Evolutionary conservation across 2,113 vertebrate species (phyloP), one percentile per base, ranked within the genome.

Genomic region (Callocephalon fimbriatum): DNA sequence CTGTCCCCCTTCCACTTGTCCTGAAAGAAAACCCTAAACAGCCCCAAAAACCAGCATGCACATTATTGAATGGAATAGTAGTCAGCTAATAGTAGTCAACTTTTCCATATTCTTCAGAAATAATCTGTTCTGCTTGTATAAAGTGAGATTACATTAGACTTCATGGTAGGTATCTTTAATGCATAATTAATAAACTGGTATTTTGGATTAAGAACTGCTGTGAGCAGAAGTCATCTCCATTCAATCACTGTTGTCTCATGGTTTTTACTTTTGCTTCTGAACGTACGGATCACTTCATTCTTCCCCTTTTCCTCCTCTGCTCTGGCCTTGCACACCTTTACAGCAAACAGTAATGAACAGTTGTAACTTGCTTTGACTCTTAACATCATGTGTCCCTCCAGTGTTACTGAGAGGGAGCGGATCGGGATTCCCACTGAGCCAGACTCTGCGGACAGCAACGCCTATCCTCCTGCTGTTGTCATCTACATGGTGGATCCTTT

Each of bases 401-500:
- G 99, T 47, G 96, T 98, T 37, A 96, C 99, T 22, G 99, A 99
- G 86, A 98, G 99, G 93, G 98, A 99, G 80, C 97, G 99, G 51
- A 99, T 99, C 44, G 99, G 99, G 66, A 98, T 99, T 86, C 99
- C 99, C 92, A 99, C 99, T 0, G 98, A 98, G 83, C 98, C 99
- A 0, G 99, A 99, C 63, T 98, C 99, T 0, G 98, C 97, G 0
- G 99, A 99, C 94, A 99, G 99, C 97, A 98, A 98, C 2, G 95
- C 98, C 87, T 99, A 99, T 61, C 99, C 99, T 23, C 99, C 99
- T 3, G 99, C 99, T 7, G 98, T 99, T 3, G 99, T 99, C 90
- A 98, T 99, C 94, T 99, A 99, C 96, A 98, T 99, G 97, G 99
- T 99, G 96, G 99, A 99, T 51, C 99, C 99, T 26, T 99, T 99